Conservation (phyloP, 2,113 vertebrate species). For the Girardinichthys multiradiatus region DNA sequence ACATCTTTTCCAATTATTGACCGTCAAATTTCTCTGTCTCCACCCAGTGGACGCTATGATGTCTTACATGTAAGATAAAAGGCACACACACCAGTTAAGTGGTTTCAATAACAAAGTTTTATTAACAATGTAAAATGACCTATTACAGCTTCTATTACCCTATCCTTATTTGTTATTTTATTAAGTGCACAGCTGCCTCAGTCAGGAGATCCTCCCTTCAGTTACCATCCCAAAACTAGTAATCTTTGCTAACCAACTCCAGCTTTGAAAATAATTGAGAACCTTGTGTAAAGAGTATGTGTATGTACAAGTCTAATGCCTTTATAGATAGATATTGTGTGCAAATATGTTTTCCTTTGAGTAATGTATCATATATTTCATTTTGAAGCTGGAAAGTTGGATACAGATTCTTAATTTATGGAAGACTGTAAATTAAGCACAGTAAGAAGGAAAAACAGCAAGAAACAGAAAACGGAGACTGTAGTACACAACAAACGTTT, state of each 20-base stretch:
- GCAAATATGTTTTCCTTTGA: slow-evolving; percentile 75
- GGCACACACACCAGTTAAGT: slow-evolving; percentile 3
- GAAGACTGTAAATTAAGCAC: slow-evolving; percentile 84
- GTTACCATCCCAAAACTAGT: slow-evolving; percentile 4
- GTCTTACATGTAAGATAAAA: slow-evolving; percentile 18
- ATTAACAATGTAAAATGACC: slow-evolving; percentile 96
- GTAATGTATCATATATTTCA: slow-evolving; percentile 76
- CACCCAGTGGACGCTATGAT: slow-evolving; percentile 39
- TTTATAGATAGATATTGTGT: slow-evolving; percentile 77
- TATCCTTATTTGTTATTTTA: slow-evolving; percentile 87
- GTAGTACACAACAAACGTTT: slow-evolving; percentile 62
- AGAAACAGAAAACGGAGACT: slow-evolving; percentile 69
- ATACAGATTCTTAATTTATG: slow-evolving; percentile 82
- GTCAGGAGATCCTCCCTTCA: slow-evolving; percentile 30
- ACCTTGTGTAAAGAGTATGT: slow-evolving; percentile 71
- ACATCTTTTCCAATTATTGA: not conserved
- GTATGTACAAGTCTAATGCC: slow-evolving; percentile 76
- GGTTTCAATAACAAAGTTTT: slow-evolving; percentile 90
- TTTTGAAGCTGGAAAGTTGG: slow-evolving; percentile 74
- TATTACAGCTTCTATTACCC: slow-evolving; percentile 80
- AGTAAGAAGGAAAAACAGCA: slow-evolving; percentile 69
- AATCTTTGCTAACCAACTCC: slow-evolving; percentile 52
- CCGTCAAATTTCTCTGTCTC: slow-evolving; percentile 33
- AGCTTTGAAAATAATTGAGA: slow-evolving; percentile 70
- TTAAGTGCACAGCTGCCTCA: slow-evolving; percentile 67